Conservation (phyloP, 1,140 invertebrate genomes). For the Uloborus diversus region DNA sequence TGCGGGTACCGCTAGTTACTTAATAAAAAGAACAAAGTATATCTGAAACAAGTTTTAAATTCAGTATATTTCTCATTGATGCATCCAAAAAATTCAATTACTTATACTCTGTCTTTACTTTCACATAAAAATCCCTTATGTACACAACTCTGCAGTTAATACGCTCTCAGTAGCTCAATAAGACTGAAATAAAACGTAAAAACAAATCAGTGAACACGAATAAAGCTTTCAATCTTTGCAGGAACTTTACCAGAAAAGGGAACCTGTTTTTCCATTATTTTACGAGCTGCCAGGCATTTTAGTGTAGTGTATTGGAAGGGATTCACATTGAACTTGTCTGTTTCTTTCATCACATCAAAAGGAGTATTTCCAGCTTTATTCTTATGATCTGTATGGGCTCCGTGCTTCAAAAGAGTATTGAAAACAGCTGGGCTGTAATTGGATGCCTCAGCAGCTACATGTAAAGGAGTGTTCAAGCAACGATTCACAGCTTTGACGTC, state of each 20-base stretch:
- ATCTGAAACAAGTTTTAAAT: too few species aligned
- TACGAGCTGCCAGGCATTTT: slow-evolving; percentile 75
- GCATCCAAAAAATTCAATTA: too few species aligned
- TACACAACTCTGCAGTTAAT: too few species aligned
- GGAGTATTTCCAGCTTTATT: slow-evolving; percentile 77
- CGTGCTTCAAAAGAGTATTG: slow-evolving; percentile 75
- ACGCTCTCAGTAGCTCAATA: too few species aligned
- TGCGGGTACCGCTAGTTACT: too few species aligned
- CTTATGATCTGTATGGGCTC: slow-evolving; percentile 84
- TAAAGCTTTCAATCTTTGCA: slow-evolving; percentile 71
- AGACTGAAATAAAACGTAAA: too few species aligned
- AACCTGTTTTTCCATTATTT: slow-evolving; percentile 73
- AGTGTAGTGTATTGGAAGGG: slow-evolving; percentile 77
- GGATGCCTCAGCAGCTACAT: slow-evolving; percentile 58
- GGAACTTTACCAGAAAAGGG: slow-evolving; percentile 72
- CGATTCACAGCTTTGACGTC: slow-evolving; percentile 79
- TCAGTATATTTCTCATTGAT: too few species aligned
- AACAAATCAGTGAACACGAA: slow-evolving; percentile 71
- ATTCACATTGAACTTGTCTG: slow-evolving; percentile 72
- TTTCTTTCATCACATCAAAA: slow-evolving; percentile 68
- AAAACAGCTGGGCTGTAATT: slow-evolving; percentile 77
- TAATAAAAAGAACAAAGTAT: too few species aligned
- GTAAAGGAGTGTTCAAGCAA: slow-evolving; percentile 67
- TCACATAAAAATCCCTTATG: too few species aligned
- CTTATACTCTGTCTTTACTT: too few species aligned